phyloP scores from a whole-genome alignment of 1,140 invertebrate genomes.

The Brachionus plicatilis region DNA sequence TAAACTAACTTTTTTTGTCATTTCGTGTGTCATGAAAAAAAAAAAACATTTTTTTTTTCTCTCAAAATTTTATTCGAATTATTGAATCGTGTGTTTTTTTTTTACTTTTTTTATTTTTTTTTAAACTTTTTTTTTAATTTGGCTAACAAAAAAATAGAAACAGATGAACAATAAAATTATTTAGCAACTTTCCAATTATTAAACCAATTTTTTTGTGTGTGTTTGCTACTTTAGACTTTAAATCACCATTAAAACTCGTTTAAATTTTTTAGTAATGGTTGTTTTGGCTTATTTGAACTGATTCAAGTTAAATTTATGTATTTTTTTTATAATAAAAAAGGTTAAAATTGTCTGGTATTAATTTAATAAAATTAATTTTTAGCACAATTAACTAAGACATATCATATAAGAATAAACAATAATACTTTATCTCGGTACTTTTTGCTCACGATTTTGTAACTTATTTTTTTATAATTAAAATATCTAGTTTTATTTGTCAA shows the following conservation, averaged over 20 bases:
- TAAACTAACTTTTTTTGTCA: not conserved
- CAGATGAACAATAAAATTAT: not conserved
- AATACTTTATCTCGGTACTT: no score
- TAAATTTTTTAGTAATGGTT: not conserved
- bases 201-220: not conserved
- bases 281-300: not conserved
- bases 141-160: not conserved
- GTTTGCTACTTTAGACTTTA: not conserved
- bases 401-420: no score
- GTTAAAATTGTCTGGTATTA: not conserved
- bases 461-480: no score
- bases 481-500: no score
- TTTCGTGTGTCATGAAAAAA: not conserved
- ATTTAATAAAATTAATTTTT: no score
- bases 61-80: not conserved
- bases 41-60: no score
- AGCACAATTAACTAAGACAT: no score
- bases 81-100: not conserved
- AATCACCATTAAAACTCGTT: not conserved
- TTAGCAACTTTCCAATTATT: conserved; percentile 13
- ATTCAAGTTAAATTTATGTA: not conserved
- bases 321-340: not conserved
- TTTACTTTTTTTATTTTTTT: not conserved
- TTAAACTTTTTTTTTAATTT: not conserved
- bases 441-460: no score